Evolutionary conservation across 2,113 vertebrate genomes (phyloP).

Genomic region (Myotis lucifugus): DNA sequence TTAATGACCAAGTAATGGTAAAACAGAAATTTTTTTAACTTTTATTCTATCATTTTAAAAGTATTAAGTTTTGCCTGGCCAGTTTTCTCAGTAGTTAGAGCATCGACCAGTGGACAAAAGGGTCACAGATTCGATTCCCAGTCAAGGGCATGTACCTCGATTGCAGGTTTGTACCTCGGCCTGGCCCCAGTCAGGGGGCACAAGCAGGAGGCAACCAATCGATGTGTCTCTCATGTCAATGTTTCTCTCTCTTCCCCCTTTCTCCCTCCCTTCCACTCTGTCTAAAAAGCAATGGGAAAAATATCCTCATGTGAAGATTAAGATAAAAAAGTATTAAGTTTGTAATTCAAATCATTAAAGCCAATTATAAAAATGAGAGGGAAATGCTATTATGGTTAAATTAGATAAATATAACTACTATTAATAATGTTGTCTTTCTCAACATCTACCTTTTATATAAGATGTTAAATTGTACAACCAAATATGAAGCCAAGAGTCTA

Average conservation of each 20-base stretch:
- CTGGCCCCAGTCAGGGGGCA: too few relatives aligned
- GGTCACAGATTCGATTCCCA: too few relatives aligned
- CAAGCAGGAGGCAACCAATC: too few relatives aligned
- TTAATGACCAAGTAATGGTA: background rate
- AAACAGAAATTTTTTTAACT: background rate
- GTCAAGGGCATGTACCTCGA: too few relatives aligned
- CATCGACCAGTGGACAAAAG: too few relatives aligned
- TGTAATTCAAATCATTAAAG: background rate
- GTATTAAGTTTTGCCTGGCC: background rate
- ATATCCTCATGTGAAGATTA: too few relatives aligned
- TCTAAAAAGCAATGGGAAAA: too few relatives aligned
- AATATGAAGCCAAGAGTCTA: constrained; percentile 19
- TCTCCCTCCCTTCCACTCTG: too few relatives aligned
- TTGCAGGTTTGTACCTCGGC: too few relatives aligned
- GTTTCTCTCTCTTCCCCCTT: too few relatives aligned
- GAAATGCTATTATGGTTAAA: background rate
- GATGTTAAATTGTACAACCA: background rate
- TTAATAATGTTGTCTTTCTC: constrained; percentile 13
- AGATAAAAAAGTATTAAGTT: background rate
- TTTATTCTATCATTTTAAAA: background rate
- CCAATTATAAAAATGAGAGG: background rate
- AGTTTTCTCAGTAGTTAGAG: too few relatives aligned
- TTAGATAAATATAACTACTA: background rate
- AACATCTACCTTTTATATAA: background rate
- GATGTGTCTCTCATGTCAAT: too few relatives aligned